Evolutionary conservation across 2,797 vertebrate genomes (phyloP).

Genomic region (Crocidura indochinensis): DNA sequence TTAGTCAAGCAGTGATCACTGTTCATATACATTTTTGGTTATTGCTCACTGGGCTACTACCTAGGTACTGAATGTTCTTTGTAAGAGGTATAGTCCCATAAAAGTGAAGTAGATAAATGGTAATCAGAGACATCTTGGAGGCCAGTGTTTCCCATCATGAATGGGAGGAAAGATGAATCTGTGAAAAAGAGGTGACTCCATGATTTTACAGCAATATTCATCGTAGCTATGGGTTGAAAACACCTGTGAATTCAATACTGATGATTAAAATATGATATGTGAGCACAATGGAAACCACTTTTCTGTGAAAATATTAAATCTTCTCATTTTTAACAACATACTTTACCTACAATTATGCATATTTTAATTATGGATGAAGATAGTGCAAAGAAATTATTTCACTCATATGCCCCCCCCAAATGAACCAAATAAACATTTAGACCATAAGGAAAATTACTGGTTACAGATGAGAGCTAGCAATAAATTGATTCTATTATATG

Average conservation of each 20-base stretch:
- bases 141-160: not conserved
- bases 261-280: too few relatives aligned
- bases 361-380: not conserved
- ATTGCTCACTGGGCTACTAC: not conserved
- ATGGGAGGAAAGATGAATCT: not conserved
- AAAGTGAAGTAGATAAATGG: not conserved
- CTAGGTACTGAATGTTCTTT: not conserved
- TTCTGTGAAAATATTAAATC: not conserved
- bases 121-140: not conserved
- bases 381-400: not conserved
- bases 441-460: not conserved
- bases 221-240: not conserved
- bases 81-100: not conserved
- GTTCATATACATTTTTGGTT: not conserved
- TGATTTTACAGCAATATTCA: not conserved
- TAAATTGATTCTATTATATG: not conserved
- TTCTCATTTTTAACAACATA: not conserved
- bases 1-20: not conserved
- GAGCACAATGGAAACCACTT: not conserved
- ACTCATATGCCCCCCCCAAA: not conserved
- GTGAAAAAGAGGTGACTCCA: not conserved
- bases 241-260: too few relatives aligned
- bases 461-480: not conserved
- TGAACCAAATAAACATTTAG: not conserved
- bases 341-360: not conserved